Percentiles rank a stretch among this genome's conserved stretches.
These are phyloP conservation scores for Paramormyrops kingsleyae DNA, from an alignment of 2,113 vertebrate species.

Conservation along the genomic window DNA sequence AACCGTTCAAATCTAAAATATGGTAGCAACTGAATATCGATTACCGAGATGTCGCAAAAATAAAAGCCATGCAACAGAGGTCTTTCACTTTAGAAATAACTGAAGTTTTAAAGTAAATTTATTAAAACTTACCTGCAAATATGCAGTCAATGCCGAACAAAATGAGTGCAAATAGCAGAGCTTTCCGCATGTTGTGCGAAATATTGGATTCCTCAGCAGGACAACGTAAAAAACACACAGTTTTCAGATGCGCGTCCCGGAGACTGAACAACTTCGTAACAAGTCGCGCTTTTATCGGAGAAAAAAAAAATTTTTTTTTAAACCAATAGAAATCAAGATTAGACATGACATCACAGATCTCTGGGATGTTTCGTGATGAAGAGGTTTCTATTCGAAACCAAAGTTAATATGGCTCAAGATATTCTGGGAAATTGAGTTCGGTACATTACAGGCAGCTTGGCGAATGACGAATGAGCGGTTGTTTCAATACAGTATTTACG, in stretches of 20 bases:
- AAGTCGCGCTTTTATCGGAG: neutral
- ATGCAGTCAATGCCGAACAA: neutral
- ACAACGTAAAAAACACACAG: fast-evolving
- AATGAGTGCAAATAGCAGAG: neutral
- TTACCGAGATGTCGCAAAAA: neutral
- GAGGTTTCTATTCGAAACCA: neutral
- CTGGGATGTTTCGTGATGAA: neutral
- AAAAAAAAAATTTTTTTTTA: neutral
- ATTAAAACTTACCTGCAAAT: neutral
- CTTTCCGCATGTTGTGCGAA: neutral
- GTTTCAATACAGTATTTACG: no score
- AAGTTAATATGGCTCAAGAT: neutral
- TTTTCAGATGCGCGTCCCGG: fast-evolving
- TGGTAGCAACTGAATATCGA: neutral
- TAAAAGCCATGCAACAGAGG: neutral
- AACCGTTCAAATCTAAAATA: neutral
- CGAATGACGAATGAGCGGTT: neutral
- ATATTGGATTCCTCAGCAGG: fast-evolving
- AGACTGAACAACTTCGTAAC: fast-evolving
- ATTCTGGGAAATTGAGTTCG: neutral
- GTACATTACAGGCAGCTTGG: neutral
- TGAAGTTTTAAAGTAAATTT: neutral
- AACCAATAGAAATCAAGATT: neutral
- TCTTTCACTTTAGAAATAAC: neutral
- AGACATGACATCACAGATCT: neutral